Evolutionary conservation across 2,113 vertebrate genomes (phyloP), one percentile per base, ranked within the genome.

Genomic region (Ageneiosus marmoratus): DNA sequence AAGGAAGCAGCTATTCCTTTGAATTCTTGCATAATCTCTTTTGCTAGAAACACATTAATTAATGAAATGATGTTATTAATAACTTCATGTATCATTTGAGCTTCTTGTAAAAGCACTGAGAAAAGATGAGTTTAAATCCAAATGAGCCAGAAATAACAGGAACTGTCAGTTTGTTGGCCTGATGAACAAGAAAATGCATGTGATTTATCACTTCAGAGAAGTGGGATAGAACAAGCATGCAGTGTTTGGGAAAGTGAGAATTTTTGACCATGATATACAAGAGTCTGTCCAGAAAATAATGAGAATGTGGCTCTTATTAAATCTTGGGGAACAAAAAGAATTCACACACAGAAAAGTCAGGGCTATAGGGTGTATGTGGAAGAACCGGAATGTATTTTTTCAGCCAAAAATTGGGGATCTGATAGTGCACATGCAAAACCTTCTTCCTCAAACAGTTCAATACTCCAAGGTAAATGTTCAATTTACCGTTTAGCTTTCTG

Each of bases 121-220:
- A 82, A 73, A 82, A 65, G 32, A 51, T 67, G 3, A 73, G 41
- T 3, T 56, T 50, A 32, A 73, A 76, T 69, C n/a, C 3, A 53
- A 81, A 60, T 27, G n/a, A 70, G 44, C 24, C 60, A 78, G 60
- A 79, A 81, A 84, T 81, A 83, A 78, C n/a, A 46, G 3, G 29
- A 46, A 20, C 37, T 24, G 48, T 85, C 74, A 78, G 22, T 37
- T 13, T 65, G 55, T 63, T 83, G 56, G 69, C 51, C 62, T 73
- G 24, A 18, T 82, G 72, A 13, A 55, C 79, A 53, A 73, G 67
- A 48, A 29, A 80, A 74, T 58, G 72, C 74, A 24, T 80, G 48
- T 63, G 79, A 86, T 56, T 62, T 41, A 75, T 79, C 41, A 79
- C 41, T 65, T 73, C 56, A 67, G 55, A 63, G 32, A 60, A 84